phyloP scores from a whole-genome alignment of 2,113 vertebrate species.

The Strix uralensis region DNA sequence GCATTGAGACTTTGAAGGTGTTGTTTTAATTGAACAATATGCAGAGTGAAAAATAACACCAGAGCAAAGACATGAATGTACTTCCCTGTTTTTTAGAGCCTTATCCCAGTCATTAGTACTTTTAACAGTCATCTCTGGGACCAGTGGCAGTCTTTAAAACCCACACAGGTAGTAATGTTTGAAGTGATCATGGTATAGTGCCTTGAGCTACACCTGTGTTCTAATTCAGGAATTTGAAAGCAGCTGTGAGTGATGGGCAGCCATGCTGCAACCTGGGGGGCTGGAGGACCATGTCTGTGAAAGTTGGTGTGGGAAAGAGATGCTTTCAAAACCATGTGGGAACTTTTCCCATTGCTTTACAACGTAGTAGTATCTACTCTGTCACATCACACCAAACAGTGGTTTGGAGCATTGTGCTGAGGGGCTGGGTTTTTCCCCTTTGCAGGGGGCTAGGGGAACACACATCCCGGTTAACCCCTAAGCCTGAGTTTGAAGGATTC shows the following conservation, averaged over 20 bases:
- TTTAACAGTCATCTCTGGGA: neutral
- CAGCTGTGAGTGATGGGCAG: neutral
- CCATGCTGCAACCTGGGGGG: fast-evolving
- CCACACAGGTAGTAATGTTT: neutral
- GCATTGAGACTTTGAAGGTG: neutral
- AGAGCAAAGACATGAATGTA: neutral
- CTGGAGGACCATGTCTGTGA: neutral
- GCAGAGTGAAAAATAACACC: neutral
- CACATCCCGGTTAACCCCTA: neutral
- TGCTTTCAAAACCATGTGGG: neutral
- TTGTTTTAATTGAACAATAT: neutral
- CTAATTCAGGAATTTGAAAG: neutral
- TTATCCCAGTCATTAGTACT: neutral
- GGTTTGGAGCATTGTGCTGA: neutral
- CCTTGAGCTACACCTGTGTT: neutral
- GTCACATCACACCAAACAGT: fast-evolving
- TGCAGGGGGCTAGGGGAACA: neutral
- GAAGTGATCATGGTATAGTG: neutral
- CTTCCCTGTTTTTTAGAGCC: neutral
- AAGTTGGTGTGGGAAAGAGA: neutral
- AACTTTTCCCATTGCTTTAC: neutral
- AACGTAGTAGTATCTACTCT: neutral
- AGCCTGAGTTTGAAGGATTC: neutral
- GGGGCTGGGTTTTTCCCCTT: neutral
- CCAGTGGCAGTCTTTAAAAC: neutral